These are phyloP conservation scores for Agriopis marginaria DNA, from an alignment of 2,888 invertebrate genomes.

Conservation along the genomic window DNA sequence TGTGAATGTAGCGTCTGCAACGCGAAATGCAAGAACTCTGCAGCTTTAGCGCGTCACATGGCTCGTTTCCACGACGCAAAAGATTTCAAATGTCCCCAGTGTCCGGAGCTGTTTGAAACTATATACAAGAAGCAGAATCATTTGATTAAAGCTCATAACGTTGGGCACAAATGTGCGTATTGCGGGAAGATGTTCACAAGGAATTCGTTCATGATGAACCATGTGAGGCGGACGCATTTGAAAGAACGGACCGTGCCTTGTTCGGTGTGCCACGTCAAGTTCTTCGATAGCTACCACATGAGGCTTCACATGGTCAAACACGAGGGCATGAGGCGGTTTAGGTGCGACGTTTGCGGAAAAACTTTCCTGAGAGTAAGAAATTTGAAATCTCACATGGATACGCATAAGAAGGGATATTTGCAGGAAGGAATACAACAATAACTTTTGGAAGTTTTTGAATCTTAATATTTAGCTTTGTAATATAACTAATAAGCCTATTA, in stretches of 20 bases:
- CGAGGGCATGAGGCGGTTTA: constrained; percentile 82
- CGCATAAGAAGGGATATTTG: constrained; percentile 77
- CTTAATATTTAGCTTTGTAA: neutral
- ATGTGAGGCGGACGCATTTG: constrained; percentile 76
- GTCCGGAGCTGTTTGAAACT: constrained; percentile 79
- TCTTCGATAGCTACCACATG: constrained; percentile 75
- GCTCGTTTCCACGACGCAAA: constrained; percentile 75
- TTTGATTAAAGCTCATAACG: constrained; percentile 78
- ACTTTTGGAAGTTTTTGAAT: neutral
- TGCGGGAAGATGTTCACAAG: constrained; percentile 79
- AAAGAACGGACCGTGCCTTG: constrained; percentile 78
- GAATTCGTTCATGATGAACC: constrained; percentile 79
- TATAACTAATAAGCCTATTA: too few relatives aligned
- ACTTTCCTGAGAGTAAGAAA: constrained; percentile 86
- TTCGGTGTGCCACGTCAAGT: constrained; percentile 73
- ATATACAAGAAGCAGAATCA: constrained; percentile 84
- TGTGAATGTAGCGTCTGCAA: constrained; percentile 73
- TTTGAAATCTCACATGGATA: constrained; percentile 85
- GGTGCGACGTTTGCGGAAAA: constrained; percentile 86
- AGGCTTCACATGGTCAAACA: constrained; percentile 84
- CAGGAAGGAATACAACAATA: constrained; percentile 32
- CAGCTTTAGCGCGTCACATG: constrained; percentile 72
- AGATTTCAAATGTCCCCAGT: constrained; percentile 74
- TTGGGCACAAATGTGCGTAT: constrained; percentile 74
- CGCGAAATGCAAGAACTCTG: constrained; percentile 71